Evolutionary conservation across 2,113 vertebrate genomes (phyloP).

Genomic region (Elgaria multicarinata): DNA sequence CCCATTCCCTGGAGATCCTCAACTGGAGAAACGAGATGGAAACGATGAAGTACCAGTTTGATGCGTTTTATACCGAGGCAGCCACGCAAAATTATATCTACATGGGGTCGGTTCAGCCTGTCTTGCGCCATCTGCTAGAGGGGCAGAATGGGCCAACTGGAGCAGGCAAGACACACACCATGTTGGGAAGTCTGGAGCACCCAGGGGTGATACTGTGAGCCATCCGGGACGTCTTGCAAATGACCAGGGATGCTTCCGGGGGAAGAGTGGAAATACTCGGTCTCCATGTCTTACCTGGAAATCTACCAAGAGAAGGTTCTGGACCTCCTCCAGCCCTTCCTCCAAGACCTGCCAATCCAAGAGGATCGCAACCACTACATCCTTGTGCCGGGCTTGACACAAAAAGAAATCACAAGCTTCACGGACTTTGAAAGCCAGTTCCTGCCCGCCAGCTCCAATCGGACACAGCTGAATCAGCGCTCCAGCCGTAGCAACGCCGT

Average conservation of each 20-base stretch:
- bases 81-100: slow-evolving; percentile 87
- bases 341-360: slow-evolving; percentile 87
- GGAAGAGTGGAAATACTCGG: slow-evolving; percentile 80
- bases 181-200: slow-evolving; percentile 86
- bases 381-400: slow-evolving; percentile 85
- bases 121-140: slow-evolving; percentile 81
- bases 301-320: slow-evolving; percentile 95
- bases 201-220: slow-evolving; percentile 89
- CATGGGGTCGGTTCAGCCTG: slow-evolving; percentile 83
- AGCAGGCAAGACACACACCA: slow-evolving; percentile 92
- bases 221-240: slow-evolving; percentile 83
- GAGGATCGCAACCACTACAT: slow-evolving; percentile 89
- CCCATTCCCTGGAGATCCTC: slow-evolving; percentile 84
- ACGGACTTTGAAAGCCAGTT: slow-evolving; percentile 86
- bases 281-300: slow-evolving; percentile 91
- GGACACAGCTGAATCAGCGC: slow-evolving; percentile 87
- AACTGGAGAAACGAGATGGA: slow-evolving; percentile 90
- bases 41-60: slow-evolving; percentile 91
- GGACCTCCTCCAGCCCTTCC: slow-evolving; percentile 83
- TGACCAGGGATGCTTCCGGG: slow-evolving; percentile 77
- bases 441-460: slow-evolving; percentile 85
- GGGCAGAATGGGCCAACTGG: slow-evolving; percentile 93
- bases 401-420: slow-evolving; percentile 79
- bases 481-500: slow-evolving; percentile 91
- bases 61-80: slow-evolving; percentile 85